These are phyloP conservation scores for Mallateleia sp. DNA, from an alignment of 2,888 invertebrate genomes.

Conservation along the genomic window DNA sequence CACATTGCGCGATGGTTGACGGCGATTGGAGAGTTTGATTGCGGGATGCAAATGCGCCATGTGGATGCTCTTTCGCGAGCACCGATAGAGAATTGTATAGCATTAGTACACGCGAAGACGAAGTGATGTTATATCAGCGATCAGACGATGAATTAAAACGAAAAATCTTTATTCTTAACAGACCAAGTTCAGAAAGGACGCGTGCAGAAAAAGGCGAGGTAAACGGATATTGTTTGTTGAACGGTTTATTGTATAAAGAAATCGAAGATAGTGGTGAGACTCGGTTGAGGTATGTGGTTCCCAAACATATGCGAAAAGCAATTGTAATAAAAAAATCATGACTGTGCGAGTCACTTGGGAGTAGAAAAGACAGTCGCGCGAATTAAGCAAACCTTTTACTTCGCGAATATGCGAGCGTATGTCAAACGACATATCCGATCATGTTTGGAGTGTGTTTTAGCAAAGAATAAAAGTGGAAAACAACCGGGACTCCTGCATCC, in stretches of 20 bases:
- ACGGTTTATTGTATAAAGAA: slow-evolving; percentile 31
- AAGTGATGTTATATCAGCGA: slow-evolving; percentile 19
- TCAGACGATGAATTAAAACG: not conserved
- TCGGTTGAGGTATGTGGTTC: slow-evolving; percentile 1
- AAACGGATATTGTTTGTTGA: not conserved
- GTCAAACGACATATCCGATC: not conserved
- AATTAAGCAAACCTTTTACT: not conserved
- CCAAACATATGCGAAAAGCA: slow-evolving; percentile 25
- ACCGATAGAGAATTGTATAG: not conserved
- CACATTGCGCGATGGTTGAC: not conserved
- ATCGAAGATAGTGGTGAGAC: too few species aligned
- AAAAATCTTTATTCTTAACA: slow-evolving; percentile 6
- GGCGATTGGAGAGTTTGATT: not conserved
- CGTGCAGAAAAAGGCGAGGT: not conserved
- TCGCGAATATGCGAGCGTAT: slow-evolving; percentile 7
- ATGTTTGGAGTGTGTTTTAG: slow-evolving; percentile 26
- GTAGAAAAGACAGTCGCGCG: slow-evolving; percentile 4
- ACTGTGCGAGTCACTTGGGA: slow-evolving; percentile 15
- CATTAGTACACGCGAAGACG: slow-evolving; percentile 17
- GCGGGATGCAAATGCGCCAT: slow-evolving; percentile 19
- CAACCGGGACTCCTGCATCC: not conserved
- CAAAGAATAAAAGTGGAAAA: not conserved
- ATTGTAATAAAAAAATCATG: slow-evolving; percentile 25
- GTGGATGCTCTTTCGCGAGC: slow-evolving; percentile 30
- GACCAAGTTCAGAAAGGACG: not conserved